Evolutionary conservation across 2,888 invertebrate species (phyloP), one percentile per base, ranked within the genome.

Genomic region (Drosophila colorata): DNA sequence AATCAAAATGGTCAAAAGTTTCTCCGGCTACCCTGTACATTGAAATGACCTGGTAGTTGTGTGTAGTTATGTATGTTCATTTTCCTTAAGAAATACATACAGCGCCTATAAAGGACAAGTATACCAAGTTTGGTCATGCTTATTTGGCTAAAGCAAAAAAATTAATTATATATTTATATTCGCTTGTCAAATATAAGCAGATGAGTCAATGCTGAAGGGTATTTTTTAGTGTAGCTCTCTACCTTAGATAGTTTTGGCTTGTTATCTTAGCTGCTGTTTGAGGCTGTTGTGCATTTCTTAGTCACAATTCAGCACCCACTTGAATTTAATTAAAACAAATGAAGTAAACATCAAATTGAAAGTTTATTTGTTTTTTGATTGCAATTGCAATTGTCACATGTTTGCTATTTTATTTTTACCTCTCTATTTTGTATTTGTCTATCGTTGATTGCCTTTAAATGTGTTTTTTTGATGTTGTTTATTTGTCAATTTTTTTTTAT

Each of bases 321-420:
- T 61, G 61, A 56, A 69, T 72, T 79, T 73, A 78, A 84, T 81
- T 78, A 72, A 83, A 83, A 69, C 59, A 65, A 77, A 68, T 72
- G 58, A 74, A 81, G 68, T 53, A 66, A 78, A 65, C 74, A 86
- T 57, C 65, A 68, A 74, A 68, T 76, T 72, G 69, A 65, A 69
- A 66, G 59, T 74, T 74, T 68, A 63, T 77, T 76, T 74, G 16
- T 38, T 47, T 67, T 59, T 55, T 60, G 64, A 60, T 68, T 68
- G 56, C 65, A 69, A 49, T 67, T 73, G 70, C 58, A 74, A 65
- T 71, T 82, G 72, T 71, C 68, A 64, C 56, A 53, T 9, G 46
- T 33, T 41, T 52, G 55, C 33, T 65, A 37, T 53, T 57, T 59
- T 31, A 18, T 53, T 35, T 51, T 46, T 20, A n/a, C 37, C 18